Evolutionary conservation across 2,113 vertebrate species (phyloP).

Genomic region (Copsychus sechellarum): DNA sequence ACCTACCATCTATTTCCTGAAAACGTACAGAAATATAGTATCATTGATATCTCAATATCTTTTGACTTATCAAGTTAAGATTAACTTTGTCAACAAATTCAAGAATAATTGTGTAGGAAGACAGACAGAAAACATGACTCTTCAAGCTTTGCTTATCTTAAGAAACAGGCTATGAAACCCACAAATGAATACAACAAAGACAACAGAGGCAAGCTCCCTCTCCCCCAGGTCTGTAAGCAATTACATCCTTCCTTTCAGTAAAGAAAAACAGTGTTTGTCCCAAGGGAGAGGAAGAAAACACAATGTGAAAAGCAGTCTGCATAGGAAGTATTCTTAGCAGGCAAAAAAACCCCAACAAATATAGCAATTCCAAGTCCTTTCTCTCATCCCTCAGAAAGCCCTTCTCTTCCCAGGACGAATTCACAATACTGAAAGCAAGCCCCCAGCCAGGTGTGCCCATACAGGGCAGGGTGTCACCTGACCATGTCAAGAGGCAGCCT

Average conservation of each 20-base stretch:
- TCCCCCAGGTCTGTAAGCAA: neutral
- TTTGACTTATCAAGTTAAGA: neutral
- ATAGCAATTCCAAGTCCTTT: neutral
- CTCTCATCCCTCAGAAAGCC: neutral
- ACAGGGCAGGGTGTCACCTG: neutral
- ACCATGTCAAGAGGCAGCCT: neutral
- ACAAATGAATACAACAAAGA: neutral
- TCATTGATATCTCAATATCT: neutral
- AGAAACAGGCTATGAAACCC: constrained; percentile 8
- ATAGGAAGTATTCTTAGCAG: neutral
- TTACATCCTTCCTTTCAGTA: constrained; percentile 45
- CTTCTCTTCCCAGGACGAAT: neutral
- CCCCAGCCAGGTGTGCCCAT: neutral
- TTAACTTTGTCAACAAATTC: neutral
- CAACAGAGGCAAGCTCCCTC: neutral
- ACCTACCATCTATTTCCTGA: neutral
- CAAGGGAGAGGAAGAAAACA: constrained; percentile 36
- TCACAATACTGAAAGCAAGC: neutral
- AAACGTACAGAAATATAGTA: neutral
- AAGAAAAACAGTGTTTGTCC: neutral
- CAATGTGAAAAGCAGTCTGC: neutral
- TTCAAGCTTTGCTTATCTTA: constrained; percentile 29
- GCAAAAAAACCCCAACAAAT: neutral
- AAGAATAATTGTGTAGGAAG: neutral
- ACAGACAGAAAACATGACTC: neutral